Evolutionary conservation across 1,140 invertebrate genomes (phyloP).

Genomic region (Caenorhabditis inopinata): DNA sequence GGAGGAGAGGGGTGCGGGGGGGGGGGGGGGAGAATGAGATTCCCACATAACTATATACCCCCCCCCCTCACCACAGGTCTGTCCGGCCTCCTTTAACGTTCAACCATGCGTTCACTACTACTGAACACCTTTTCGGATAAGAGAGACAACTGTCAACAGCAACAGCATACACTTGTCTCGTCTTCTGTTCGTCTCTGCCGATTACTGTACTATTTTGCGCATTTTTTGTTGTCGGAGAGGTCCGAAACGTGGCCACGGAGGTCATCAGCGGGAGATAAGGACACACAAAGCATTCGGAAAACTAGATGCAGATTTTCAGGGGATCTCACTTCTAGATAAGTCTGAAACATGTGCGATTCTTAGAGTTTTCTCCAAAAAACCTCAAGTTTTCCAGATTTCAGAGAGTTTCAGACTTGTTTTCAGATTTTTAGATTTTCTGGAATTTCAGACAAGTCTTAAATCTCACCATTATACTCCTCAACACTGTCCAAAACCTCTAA

Average conservation of each 20-base stretch:
- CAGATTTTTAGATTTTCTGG: no score
- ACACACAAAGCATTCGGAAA: no score
- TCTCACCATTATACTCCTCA: neutral
- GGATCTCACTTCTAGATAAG: no score
- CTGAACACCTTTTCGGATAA: neutral
- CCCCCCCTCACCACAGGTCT: neutral
- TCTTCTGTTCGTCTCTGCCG: neutral
- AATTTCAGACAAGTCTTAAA: neutral
- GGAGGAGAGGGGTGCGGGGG: neutral
- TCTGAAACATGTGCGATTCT: neutral
- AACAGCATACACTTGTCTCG: neutral
- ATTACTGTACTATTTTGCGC: neutral
- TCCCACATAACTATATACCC: neutral
- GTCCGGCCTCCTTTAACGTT: neutral
- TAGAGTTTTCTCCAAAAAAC: neutral
- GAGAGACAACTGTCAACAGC: neutral
- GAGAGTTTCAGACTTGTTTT: no score
- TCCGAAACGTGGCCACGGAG: neutral
- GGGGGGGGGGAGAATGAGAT: neutral
- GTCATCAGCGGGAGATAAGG: neutral
- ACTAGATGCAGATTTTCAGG: no score
- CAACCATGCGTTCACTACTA: neutral
- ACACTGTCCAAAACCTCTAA: neutral
- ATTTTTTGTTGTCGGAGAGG: no score
- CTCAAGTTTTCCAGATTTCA: no score